A percentile compares a stretch with the other conserved stretches of the same genome.
These are phyloP conservation scores for Drepana arcuata DNA, from an alignment of 1,140 invertebrate species.

Conservation along the genomic window DNA sequence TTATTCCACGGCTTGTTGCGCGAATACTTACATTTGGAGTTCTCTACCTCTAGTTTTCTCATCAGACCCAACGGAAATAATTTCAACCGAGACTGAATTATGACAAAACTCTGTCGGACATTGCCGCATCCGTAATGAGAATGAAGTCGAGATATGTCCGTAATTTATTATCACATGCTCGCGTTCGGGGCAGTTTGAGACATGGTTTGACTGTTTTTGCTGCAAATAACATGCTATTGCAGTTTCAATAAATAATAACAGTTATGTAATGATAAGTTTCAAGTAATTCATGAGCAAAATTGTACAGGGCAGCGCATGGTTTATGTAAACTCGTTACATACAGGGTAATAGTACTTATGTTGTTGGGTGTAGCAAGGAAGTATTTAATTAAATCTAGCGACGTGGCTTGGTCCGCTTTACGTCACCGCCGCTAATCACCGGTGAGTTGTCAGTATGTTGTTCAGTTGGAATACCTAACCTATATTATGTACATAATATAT, in stretches of 20 bases:
- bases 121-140: constrained; percentile 68
- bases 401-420: constrained; percentile 33
- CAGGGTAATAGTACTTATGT: constrained; percentile 47
- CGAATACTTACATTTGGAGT: constrained; percentile 65
- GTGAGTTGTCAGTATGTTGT: constrained; percentile 46
- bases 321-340: too few species aligned
- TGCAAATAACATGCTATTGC: constrained; percentile 1
- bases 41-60: constrained; percentile 68
- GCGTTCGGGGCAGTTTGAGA: constrained; percentile 21
- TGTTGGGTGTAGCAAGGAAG: constrained; percentile 50
- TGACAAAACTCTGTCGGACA: constrained; percentile 68
- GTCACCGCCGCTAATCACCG: constrained; percentile 55
- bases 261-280: constrained; percentile 23
- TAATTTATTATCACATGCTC: constrained; percentile 63
- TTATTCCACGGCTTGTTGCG: constrained; percentile 66
- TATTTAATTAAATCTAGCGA: constrained; percentile 66
- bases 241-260: constrained; percentile 5
- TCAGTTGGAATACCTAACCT: constrained; percentile 42
- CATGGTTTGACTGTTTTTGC: constrained; percentile 38
- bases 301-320: too few species aligned
- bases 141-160: constrained; percentile 61
- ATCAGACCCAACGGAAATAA: constrained; percentile 69
- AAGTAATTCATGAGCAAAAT: too few species aligned
- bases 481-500: constrained; percentile 39
- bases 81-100: constrained; percentile 70